Evolutionary conservation across 2,113 vertebrate species (phyloP), one percentile per base, ranked within the genome.

Genomic region (Notarius lentiginosus): DNA sequence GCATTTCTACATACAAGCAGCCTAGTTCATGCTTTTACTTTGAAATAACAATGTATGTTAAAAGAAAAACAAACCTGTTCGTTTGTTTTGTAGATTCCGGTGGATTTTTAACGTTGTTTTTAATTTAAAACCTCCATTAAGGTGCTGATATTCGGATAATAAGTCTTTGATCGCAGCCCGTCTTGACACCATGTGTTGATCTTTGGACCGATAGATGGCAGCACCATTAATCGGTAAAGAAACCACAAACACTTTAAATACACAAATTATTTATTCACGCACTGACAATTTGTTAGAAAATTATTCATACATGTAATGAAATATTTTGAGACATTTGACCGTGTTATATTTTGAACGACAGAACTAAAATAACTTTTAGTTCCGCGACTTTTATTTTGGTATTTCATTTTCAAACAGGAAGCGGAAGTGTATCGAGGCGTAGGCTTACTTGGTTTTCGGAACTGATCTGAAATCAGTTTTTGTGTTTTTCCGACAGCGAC

Each of bases 131-230:
- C 5, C n/a, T 18, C n/a, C 77, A 79, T 79, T 56, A 58, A 79
- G 58, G 53, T 34, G 7, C 11, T 10, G 7, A 5, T 22, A 18
- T 8, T 41, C 56, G 55, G 18, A 58, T 10, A 80, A 41, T 30
- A 30, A 30, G 41, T 41, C 2, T 41, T 41, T 41, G 41, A 41
- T 41, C 41, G 41, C 41, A 41, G 41, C 41, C 10, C 9, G 11
- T 65, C 30, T 24, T 58, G 34, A 55, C 53, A 5, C n/a, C 56
- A 22, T 24, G 15, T 41, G 12, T 61, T 24, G 0, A 0, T 8
- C 12, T 17, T 70, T 56, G 30, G 7, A n/a, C 66, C 79, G 66
- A 58, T 68, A 86, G 79, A 53, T 81, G 85, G 77, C 85, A 73
- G 66, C 65, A 86, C 55, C 4, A 22, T 73, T 73, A 11, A 79